Evolutionary conservation across 2,888 invertebrate species (phyloP), one percentile per base, ranked within the genome.

Genomic region (Buathra laborator): DNA sequence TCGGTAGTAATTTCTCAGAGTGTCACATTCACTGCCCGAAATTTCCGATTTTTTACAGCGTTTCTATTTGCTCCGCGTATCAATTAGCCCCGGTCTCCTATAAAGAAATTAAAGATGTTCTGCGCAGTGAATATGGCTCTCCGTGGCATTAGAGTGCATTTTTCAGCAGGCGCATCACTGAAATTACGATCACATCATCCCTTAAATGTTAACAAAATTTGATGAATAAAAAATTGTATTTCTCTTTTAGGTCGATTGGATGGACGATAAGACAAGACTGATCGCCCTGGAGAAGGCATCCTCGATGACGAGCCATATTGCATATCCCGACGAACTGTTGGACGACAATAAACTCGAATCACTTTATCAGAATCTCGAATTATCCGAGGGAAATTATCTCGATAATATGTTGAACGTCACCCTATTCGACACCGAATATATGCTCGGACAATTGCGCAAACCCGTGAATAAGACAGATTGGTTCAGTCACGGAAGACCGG

Each of bases 291-390:
- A 96, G 83, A 98, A 98, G 92, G 97, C 97, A 0, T 96, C 96
- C 80, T 95, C 96, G 0, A 98, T 99, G 97, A 95, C 96, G 1
- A 96, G 97, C 0, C 98, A 98, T 93, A 98, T 99, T 91, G 99
- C 98, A 0, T 99, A 99, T 94, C 98, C 99, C 0, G 97, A 97
- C 89, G 98, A 98, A 93, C 96, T 99, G 91, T 94, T 98, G 71
- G 96, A 98, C 90, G 95, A 98, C 89, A 94, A 95, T 2, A 98
- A 98, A 92, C 94, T 99, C 4, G 97, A 96, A 64, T 95, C 97
- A 81, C 97, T 98, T 92, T 98, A 98, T 92, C 93, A 95, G 7
- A 89, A 94, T 89, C 90, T 95, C 56, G 94, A 94, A 75, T 92
- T 95, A 76, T 90, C 90, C 1, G 90, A 92, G 0, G 92, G 93